Conservation (phyloP, 2,113 vertebrate genomes). For the Thomomys bottae region DNA sequence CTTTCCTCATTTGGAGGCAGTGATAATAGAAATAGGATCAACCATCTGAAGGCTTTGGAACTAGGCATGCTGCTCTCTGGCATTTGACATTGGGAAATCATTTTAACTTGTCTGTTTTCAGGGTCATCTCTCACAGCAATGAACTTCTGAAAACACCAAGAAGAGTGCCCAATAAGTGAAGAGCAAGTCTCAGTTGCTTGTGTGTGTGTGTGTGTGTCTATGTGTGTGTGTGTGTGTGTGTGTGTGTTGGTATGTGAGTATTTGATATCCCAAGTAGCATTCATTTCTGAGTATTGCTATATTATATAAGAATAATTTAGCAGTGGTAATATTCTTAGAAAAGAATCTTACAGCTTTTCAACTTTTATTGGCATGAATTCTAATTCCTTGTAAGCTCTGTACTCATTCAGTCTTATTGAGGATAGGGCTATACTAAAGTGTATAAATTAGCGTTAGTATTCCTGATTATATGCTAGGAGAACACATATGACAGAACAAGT, state of each 20-base stretch:
- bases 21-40: background rate
- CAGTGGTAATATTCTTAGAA: conserved; percentile 29
- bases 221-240: background rate
- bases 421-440: conserved; percentile 15
- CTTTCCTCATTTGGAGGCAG: background rate
- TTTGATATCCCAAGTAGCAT: background rate
- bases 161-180: background rate
- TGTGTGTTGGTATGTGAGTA: background rate
- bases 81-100: conserved; percentile 61
- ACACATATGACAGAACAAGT: background rate
- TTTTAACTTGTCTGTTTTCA: conserved; percentile 42
- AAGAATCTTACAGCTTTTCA: background rate
- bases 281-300: background rate
- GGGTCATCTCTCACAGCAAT: conserved; percentile 36
- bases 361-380: conserved; percentile 51
- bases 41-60: background rate
- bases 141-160: background rate
- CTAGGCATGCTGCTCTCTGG: background rate
- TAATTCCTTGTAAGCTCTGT: background rate
- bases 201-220: background rate
- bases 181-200: background rate
- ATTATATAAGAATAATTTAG: conserved; percentile 26
- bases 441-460: conserved; percentile 63
- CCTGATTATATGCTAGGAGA: conserved; percentile 45
- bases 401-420: background rate